Conservation (phyloP, 2,113 vertebrate genomes). For the Sander lucioperca region DNA sequence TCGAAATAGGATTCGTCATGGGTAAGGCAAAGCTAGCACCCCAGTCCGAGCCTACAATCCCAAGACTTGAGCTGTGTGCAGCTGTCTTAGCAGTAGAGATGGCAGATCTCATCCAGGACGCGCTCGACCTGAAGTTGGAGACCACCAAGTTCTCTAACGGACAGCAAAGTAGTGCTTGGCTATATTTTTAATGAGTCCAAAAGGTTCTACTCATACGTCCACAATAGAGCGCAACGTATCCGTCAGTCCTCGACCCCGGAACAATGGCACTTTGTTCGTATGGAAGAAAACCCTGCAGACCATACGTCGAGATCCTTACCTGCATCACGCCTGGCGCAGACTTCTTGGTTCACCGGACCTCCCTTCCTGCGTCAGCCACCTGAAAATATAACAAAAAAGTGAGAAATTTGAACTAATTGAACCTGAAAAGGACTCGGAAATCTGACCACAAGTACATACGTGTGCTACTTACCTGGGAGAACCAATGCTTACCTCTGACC, state of each 20-base stretch:
- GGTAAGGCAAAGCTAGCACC: too few relatives aligned
- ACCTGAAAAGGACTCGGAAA: not conserved
- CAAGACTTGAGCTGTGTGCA: too few relatives aligned
- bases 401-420: not conserved
- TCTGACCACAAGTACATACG: not conserved
- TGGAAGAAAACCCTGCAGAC: not conserved
- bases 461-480: not conserved
- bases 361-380: not conserved
- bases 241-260: not conserved
- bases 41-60: too few relatives aligned
- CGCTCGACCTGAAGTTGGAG: too few relatives aligned
- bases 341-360: constrained; percentile 8
- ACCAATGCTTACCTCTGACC: not conserved
- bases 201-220: constrained; percentile 2
- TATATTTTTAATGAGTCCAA: too few relatives aligned
- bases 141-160: too few relatives aligned
- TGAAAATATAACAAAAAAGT: too few relatives aligned
- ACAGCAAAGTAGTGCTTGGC: too few relatives aligned
- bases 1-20: too few relatives aligned
- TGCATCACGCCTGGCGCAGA: not conserved
- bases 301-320: not conserved
- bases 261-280: constrained; percentile 32
- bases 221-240: not conserved
- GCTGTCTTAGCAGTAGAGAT: too few relatives aligned
- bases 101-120: too few relatives aligned